Evolutionary conservation across 1,140 invertebrate species (phyloP).

Genomic region (Hetaerina americana): DNA sequence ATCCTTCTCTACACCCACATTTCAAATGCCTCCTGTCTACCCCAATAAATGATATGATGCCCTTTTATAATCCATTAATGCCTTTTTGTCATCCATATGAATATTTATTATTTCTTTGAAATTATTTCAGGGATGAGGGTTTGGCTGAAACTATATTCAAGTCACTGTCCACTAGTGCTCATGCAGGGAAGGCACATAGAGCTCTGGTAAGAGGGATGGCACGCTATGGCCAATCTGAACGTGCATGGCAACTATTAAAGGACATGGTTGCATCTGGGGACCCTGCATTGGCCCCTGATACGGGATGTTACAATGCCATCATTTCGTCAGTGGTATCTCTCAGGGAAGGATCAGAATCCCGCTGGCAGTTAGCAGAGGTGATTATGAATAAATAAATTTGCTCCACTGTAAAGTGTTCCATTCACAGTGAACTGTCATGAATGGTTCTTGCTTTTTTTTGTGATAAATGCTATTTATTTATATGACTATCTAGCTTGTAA

Average conservation of each 20-base stretch:
- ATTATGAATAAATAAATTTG: too few relatives aligned
- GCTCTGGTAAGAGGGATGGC: not conserved
- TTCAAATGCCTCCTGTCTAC: too few relatives aligned
- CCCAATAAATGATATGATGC: too few relatives aligned
- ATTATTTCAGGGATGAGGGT: not conserved
- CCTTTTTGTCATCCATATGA: too few relatives aligned
- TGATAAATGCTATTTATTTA: too few relatives aligned
- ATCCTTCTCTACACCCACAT: too few relatives aligned
- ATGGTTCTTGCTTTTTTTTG: too few relatives aligned
- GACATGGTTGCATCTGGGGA: not conserved
- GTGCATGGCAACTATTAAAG: not conserved
- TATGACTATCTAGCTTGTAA: too few relatives aligned
- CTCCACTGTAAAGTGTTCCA: too few relatives aligned
- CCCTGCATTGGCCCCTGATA: not conserved
- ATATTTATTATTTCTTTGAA: too few relatives aligned
- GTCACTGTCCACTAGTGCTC: not conserved
- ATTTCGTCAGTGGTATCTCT: conserved; percentile 43
- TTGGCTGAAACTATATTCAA: not conserved
- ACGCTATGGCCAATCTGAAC: not conserved
- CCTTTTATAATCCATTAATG: too few relatives aligned
- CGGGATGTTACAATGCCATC: conserved; percentile 46
- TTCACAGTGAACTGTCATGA: too few relatives aligned
- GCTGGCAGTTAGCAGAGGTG: conserved; percentile 43
- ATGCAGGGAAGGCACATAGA: not conserved
- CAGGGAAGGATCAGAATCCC: conserved; percentile 43